Percentiles rank a stretch among this genome's conserved stretches.
phyloP scores from a whole-genome alignment of 2,113 vertebrate genomes.

The Pygoscelis adeliae region DNA sequence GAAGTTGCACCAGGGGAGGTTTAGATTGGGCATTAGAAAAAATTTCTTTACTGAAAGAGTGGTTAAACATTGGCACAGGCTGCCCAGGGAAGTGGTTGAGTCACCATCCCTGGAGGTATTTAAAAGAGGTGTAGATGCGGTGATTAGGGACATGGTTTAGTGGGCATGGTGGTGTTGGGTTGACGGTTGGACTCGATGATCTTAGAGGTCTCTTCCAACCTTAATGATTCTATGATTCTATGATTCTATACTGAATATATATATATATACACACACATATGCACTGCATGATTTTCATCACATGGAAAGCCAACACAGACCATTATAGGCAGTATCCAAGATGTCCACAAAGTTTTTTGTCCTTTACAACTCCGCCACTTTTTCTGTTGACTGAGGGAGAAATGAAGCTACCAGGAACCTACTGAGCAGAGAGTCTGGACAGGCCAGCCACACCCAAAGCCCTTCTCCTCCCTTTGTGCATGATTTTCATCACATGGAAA shows the following conservation, averaged over 20 bases:
- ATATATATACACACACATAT: rapidly evolving
- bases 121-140: too few species aligned
- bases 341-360: not conserved
- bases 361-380: not conserved
- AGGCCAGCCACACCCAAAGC: not conserved
- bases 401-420: not conserved
- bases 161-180: too few species aligned
- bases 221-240: too few species aligned
- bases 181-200: too few species aligned
- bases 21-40: too few species aligned
- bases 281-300: not conserved
- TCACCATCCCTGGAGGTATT: too few species aligned
- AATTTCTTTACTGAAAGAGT: too few species aligned
- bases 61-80: too few species aligned
- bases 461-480: not conserved
- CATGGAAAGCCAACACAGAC: not conserved
- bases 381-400: not conserved
- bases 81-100: too few species aligned
- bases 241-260: not conserved
- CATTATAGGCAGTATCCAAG: not conserved
- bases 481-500: not conserved
- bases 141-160: too few species aligned
- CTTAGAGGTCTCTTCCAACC: too few species aligned
- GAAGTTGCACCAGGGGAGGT: too few species aligned
- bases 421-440: rapidly evolving